A percentile compares a stretch with the other conserved stretches of the same genome.
Evolutionary conservation across 2,888 invertebrate genomes (phyloP).

Genomic region (Chrysolina oricalcia): DNA sequence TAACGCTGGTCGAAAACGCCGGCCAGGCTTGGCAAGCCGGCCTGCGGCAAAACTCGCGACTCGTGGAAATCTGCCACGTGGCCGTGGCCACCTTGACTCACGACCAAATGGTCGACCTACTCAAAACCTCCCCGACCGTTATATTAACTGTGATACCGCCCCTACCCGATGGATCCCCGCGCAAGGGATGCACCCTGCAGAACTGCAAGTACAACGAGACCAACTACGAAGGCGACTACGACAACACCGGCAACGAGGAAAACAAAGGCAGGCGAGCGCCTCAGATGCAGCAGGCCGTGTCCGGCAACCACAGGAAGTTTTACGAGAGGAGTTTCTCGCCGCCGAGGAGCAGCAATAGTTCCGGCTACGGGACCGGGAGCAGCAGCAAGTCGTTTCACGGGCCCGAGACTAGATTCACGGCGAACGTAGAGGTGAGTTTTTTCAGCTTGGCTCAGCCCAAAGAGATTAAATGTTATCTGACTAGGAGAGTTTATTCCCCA

Average conservation of each 20-base stretch:
- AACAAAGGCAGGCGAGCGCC: slow-evolving; percentile 70
- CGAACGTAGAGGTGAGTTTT: slow-evolving; percentile 69
- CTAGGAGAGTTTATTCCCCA: no score
- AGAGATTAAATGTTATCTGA: no score
- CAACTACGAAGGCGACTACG: slow-evolving; percentile 80
- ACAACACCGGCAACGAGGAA: slow-evolving; percentile 74
- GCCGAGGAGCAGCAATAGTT: slow-evolving; percentile 85
- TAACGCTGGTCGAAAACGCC: slow-evolving; percentile 88
- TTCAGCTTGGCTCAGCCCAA: no score
- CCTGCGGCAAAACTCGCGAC: slow-evolving; percentile 89
- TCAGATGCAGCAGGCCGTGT: slow-evolving; percentile 74
- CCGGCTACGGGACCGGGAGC: slow-evolving; percentile 88
- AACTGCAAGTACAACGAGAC: slow-evolving; percentile 73
- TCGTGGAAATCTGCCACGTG: slow-evolving; percentile 84
- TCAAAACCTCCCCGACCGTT: slow-evolving; percentile 91
- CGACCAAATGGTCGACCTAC: slow-evolving; percentile 93
- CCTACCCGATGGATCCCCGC: slow-evolving; percentile 78
- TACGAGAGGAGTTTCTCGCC: slow-evolving; percentile 85
- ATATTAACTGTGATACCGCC: slow-evolving; percentile 89
- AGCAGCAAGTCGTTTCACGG: slow-evolving; percentile 72
- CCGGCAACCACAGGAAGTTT: slow-evolving; percentile 78
- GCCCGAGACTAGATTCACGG: slow-evolving; percentile 59
- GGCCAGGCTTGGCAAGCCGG: slow-evolving; percentile 86
- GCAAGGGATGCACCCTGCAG: slow-evolving; percentile 79
- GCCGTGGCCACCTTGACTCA: slow-evolving; percentile 92